These are phyloP conservation scores for Phyllotreta cruciferae DNA, from an alignment of 2,888 invertebrate genomes.

Conservation along the genomic window DNA sequence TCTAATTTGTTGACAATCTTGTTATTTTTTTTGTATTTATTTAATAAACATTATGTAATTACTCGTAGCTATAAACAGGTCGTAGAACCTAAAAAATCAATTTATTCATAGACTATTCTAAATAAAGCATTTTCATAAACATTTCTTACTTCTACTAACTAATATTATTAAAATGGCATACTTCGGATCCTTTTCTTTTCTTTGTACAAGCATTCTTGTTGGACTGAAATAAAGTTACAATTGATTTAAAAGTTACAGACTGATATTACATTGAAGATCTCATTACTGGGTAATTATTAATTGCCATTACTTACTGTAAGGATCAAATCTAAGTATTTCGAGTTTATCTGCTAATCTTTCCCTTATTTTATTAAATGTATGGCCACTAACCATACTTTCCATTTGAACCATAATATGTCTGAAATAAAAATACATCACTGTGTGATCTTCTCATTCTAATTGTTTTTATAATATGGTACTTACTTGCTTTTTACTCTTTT, in stretches of 20 bases:
- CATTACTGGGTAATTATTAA: not conserved
- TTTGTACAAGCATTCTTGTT: slow-evolving; percentile 68
- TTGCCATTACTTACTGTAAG: slow-evolving; percentile 70
- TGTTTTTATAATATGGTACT: slow-evolving; percentile 57
- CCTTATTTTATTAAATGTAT: slow-evolving; percentile 69
- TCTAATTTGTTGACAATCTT: too few relatives aligned
- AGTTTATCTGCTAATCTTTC: slow-evolving; percentile 81
- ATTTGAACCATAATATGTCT: slow-evolving; percentile 79
- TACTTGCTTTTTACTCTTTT: slow-evolving; percentile 82
- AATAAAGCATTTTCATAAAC: slow-evolving; percentile 13
- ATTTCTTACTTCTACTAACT: slow-evolving; percentile 9
- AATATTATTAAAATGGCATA: slow-evolving; percentile 50
- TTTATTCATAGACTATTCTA: slow-evolving; percentile 1
- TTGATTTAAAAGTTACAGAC: slow-evolving; percentile 1
- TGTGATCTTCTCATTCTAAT: slow-evolving; percentile 12
- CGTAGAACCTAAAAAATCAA: not conserved
- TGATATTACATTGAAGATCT: not conserved
- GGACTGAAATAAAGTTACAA: slow-evolving; percentile 68
- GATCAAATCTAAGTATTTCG: slow-evolving; percentile 78
- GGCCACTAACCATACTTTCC: slow-evolving; percentile 82
- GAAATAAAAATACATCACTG: slow-evolving; percentile 49
- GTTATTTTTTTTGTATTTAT: too few relatives aligned
- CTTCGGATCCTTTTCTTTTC: slow-evolving; percentile 82
- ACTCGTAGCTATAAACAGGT: too few relatives aligned
- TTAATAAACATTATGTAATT: too few relatives aligned